A percentile compares a stretch with the other conserved stretches of the same genome.
Conservation (phyloP, 1,140 invertebrate genomes). For the Aphelenchoides besseyi region DNA sequence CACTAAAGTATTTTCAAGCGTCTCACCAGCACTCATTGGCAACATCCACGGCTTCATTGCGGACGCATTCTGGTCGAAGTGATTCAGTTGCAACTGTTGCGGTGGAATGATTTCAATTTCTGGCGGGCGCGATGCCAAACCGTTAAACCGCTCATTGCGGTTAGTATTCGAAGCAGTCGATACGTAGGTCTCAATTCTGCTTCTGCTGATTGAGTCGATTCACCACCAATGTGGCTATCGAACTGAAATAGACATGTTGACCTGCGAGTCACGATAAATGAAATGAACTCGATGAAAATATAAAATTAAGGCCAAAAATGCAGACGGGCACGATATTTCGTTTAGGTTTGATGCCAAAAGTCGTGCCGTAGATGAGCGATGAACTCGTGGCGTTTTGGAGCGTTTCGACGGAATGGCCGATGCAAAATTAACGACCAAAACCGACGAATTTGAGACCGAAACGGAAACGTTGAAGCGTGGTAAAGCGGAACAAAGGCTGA, state of each 20-base stretch:
- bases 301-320: too few relatives aligned
- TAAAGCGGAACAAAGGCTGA: too few relatives aligned
- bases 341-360: too few relatives aligned
- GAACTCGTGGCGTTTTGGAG: not conserved
- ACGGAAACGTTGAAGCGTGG: not conserved
- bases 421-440: not conserved
- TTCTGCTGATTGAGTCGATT: not conserved
- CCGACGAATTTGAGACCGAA: not conserved
- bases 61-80: not conserved
- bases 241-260: too few relatives aligned
- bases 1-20: slow-evolving; percentile 23
- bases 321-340: too few relatives aligned
- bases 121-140: not conserved
- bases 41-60: slow-evolving; percentile 44
- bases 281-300: too few relatives aligned
- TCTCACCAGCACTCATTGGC: slow-evolving; percentile 32
- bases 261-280: too few relatives aligned
- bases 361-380: not conserved
- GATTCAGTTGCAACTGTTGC: not conserved
- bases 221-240: too few relatives aligned
- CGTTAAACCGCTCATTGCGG: not conserved
- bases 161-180: not conserved
- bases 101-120: not conserved
- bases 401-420: not conserved
- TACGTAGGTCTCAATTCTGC: not conserved